Base-by-base conservation (phyloP, 2,113 vertebrate genomes). In the Sinocyclocheilus anophthalmus region DNA sequence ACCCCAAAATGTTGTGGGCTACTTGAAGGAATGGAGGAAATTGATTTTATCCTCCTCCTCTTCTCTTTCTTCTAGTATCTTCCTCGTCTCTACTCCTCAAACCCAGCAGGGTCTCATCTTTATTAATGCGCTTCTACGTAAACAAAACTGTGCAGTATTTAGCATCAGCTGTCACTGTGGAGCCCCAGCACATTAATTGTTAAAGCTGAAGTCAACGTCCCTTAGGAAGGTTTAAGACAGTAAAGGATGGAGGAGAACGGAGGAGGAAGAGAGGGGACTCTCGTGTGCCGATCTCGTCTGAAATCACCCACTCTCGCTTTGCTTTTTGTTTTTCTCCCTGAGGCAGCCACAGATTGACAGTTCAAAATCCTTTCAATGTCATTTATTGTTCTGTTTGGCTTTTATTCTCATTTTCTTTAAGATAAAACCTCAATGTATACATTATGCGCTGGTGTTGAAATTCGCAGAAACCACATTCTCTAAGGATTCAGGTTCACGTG, bases 341-440 rank as follows among this genome's bases (percentile, higher is more conserved):
- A 88, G 90, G 92, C 89, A 73, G 81, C 65, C 82, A 82, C 9
- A 89, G 91, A 94, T 88, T 92, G 92, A 90, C 92, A 92, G 88
- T 92, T 93, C 91, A 91, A 92, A 87, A 91, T 83, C 65, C 24
- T 72, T 55, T 83, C 26, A 5, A 30, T 83, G 81, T 33, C 81
- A 72, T 83, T 83, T 83, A 83, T 70, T 72, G 26, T 72, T 82
- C n/a, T 85, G 84, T 87, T 88, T 72, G 14, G 79, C 69, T 72
- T 69, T 82, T 22, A 12, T 13, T 79, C 69, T 53, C 76, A 84
- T 84, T 89, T 88, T 90, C 76, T 83, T 72, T 86, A 65, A 89
- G 85, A 16, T 24, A n/a, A 83, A 75, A 88, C 89, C 57, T 67
- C 88, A 89, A 85, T 90, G 59, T 86, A 86, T 93, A 59, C 88